These are phyloP conservation scores for Tursiops truncatus DNA, from an alignment of 2,113 vertebrate species.

Conservation along the genomic window DNA sequence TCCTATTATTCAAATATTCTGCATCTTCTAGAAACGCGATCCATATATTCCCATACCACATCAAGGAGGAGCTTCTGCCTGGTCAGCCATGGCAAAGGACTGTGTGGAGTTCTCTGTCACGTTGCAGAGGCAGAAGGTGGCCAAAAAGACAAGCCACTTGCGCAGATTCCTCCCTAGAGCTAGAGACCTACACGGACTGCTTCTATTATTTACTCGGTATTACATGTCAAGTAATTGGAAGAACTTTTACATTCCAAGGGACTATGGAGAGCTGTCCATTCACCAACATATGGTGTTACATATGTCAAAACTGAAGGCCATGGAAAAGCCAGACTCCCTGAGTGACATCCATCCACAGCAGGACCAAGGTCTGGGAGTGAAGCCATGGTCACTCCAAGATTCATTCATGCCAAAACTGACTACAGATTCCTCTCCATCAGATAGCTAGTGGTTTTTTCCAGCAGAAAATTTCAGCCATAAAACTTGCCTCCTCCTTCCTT, in stretches of 20 bases:
- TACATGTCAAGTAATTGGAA: not conserved
- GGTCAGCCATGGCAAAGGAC: not conserved
- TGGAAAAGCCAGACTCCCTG: not conserved
- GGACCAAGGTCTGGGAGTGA: not conserved
- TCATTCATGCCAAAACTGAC: not conserved
- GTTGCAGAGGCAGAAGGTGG: not conserved
- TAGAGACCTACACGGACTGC: not conserved
- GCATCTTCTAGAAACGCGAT: not conserved
- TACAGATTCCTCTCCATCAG: not conserved
- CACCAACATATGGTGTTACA: not conserved
- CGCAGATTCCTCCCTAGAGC: not conserved
- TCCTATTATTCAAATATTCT: not conserved
- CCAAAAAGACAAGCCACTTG: not conserved
- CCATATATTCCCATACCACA: not conserved
- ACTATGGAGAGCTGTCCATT: not conserved
- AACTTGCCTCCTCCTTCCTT: not conserved
- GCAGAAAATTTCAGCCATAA: not conserved
- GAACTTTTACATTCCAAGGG: not conserved
- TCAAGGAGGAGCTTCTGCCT: not conserved
- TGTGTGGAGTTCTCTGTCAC: not conserved
- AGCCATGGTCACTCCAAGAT: not conserved
- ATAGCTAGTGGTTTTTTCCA: not conserved
- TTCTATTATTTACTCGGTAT: not conserved
- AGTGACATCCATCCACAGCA: not conserved
- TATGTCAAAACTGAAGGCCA: not conserved